A percentile compares a stretch with the other conserved stretches of the same genome.
phyloP scores from a whole-genome alignment of 2,797 vertebrate genomes.

The Parauchenoglanis ngamensis region DNA sequence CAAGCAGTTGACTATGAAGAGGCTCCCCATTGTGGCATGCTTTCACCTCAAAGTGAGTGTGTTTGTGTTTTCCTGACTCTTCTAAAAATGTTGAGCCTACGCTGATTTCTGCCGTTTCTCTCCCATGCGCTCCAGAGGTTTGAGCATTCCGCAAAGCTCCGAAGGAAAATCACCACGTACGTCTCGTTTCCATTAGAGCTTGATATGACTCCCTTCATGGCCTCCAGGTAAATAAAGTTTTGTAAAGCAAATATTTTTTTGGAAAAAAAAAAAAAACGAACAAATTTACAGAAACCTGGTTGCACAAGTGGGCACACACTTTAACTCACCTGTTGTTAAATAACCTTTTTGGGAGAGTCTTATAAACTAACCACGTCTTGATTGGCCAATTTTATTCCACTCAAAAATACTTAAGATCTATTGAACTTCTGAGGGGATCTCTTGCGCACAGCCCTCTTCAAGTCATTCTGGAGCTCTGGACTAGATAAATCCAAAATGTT shows the following conservation, averaged over 20 bases:
- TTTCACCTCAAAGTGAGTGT: slow-evolving; percentile 98
- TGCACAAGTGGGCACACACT: too few relatives aligned
- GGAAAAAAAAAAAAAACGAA: too few relatives aligned
- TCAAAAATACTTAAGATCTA: too few relatives aligned
- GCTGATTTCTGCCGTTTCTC: not conserved
- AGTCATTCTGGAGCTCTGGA: too few relatives aligned
- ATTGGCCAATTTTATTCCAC: too few relatives aligned
- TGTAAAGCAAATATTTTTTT: not conserved
- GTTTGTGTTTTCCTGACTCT: slow-evolving; percentile 32
- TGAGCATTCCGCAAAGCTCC: slow-evolving; percentile 97
- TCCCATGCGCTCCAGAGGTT: slow-evolving; percentile 80
- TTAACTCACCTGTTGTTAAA: too few relatives aligned
- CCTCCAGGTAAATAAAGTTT: slow-evolving; percentile 85
- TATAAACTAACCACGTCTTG: too few relatives aligned
- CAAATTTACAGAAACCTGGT: too few relatives aligned
- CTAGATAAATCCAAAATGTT: too few relatives aligned
- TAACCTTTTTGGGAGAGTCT: too few relatives aligned
- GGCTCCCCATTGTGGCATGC: slow-evolving; percentile 97
- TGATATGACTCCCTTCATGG: slow-evolving; percentile 99
- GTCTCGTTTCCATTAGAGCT: slow-evolving; percentile 97
- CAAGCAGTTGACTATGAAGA: slow-evolving; percentile 99
- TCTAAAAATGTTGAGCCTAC: not conserved
- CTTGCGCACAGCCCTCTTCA: too few relatives aligned
- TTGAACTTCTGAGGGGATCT: too few relatives aligned
- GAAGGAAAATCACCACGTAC: slow-evolving; percentile 97